Base-by-base conservation (phyloP, 2,113 vertebrate genomes). In the Menura novaehollandiae region DNA sequence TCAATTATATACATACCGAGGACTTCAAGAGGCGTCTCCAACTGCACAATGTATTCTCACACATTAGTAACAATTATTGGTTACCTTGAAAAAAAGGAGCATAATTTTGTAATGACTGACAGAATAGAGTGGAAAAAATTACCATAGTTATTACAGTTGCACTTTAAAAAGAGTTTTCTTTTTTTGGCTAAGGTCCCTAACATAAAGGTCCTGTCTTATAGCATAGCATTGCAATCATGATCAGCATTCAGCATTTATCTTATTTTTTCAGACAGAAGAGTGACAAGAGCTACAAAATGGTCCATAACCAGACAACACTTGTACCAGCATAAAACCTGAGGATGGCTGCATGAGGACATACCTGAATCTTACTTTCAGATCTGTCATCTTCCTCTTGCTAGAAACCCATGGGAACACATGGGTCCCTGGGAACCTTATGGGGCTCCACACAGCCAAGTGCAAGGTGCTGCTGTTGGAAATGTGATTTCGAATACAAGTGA, bases 81-180 rank as follows among this genome's bases (percentile, higher is more conserved):
- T 3, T 52, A 32, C 7, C 2, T 75, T 67, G 46, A 83, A 79
- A 52, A 0, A 93, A 74, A 60, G 17, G 4, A 85, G 2, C 5
- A 33, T 16, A 60, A 41, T 8, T 81, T 41, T 77, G 6, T 43
- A n/a, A 33, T 39, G n/a, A 26, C 23, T 67, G 28, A 80, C 58
- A 64, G 16, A 28, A 49, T 14, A 79, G 43, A 12, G 12, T 2
- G 24, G 1, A 24, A 33, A 35, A 18, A 67, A 46, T 13, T 53
- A 19, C 3, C 0, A 1, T 9, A 9, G 7, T 58, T 88, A 16
- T 32, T 68, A 49, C 0, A 5, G 8, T 5, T 44, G 9, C 5
- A 37, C 3, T 41, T 82, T 35, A 15, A 26, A 82, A 68, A 8
- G 3, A 17, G 1, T 6, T 19, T 51, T 43, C 1, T 39, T 53